Evolutionary conservation across 2,113 vertebrate genomes (phyloP), one percentile per base, ranked within the genome.

Genomic region (Prunella fulvescens): DNA sequence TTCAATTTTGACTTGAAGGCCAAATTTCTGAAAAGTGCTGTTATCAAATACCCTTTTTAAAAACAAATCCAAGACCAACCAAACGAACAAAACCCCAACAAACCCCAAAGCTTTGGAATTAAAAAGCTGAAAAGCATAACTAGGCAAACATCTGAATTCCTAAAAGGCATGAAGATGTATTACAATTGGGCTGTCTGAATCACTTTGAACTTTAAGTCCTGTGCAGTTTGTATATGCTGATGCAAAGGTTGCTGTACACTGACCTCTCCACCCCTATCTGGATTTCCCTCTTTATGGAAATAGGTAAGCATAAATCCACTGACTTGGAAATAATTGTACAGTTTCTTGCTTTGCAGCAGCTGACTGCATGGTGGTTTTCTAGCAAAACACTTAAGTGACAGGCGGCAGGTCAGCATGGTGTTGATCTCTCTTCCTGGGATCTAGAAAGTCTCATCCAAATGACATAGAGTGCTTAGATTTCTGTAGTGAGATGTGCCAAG

Each of bases 331-430:
- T 48, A 87, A 66, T 8, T 48, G 3, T 29, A 35, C 47, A 33
- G 18, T 74, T 91, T 86, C 45, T 93, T 60, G 48, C 65, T 91
- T 92, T 53, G 81, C 48, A 57, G 48, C 91, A 87, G 66, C 61
- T 91, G 89, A 92, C 31, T 87, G 35, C 73, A 2, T 91, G 61
- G 48, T 87, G 84, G 8, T 77, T 94, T 93, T 84, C 50, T 90
- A 94, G 56, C 40, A 92, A 84, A 93, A 74, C 91, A 40, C 73
- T 96, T 91, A 95, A 87, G 37, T 81, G 86, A 54, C 94, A 89
- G 93, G 91, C 4, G 31, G 94, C 70, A 65, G 84, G 70, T 85
- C 96, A 95, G 91, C 91, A 28, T 91, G 96, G 50, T 92, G 87
- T 90, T 95, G 84, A 91, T 91, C 50, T 85, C 48, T 72, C 91